Base-by-base conservation (phyloP, 2,888 invertebrate genomes). In the Cyclophora punctaria region DNA sequence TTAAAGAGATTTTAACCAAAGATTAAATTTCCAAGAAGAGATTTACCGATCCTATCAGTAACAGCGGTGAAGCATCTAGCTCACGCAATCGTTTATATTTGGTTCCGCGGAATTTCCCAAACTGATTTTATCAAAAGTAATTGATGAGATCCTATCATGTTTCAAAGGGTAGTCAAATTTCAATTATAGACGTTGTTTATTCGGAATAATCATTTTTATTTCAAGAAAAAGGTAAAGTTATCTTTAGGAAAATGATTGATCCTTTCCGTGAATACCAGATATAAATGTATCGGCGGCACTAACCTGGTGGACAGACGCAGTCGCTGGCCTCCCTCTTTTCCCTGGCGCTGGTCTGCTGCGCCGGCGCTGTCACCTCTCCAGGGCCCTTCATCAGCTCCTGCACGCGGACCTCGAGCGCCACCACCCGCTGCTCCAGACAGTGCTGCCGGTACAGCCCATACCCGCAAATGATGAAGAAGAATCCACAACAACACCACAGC, bases 251-350 rank as follows among this genome's bases (percentile, higher is more conserved):
- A 20, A 20, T 20, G 20, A 37, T 37, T 37, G 4, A 37, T 37
- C 4, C 5, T 37, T 37, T 37, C 37, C 37, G 4, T 37, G 20
- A 37, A 37, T 2, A 37, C 37, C 20, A 20, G 20, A 20, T 20
- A 20, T 20, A 20, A 20, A 20, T 20, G 20, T 51, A 42, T 43
- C 48, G 42, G 35, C 45, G 46, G 40, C 48, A 69, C 82, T 71
- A 59, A 85, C 87, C 87, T 88, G 83, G 69, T 56, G 87, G 87
- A 74, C 87, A 88, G 34, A 77, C 69, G 73, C 87, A 88, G 57
- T 88, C 87, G 40, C 67, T 71, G 3, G 74, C 77, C 64, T 88
- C 86, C 51, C 87, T 78, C 48, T 71, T 71, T 48, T 79, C 72
- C 46, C 83, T 69, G 53, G 72, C 69, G 59, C 80, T 63, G 57